Base-by-base conservation (phyloP, 2,113 vertebrate genomes). In the Tenebrosternarchus preto region DNA sequence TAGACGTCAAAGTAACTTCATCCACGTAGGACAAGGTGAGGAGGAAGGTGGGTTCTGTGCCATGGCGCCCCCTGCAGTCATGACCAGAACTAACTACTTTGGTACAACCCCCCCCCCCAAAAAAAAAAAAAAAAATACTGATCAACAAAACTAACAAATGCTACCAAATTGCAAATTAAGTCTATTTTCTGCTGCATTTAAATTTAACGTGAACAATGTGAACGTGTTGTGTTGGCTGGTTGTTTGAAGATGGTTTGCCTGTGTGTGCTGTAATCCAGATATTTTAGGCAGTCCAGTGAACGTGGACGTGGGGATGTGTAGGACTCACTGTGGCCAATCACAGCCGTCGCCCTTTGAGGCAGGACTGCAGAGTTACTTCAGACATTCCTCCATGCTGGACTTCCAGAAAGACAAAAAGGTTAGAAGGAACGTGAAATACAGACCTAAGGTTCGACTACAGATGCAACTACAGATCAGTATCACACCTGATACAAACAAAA, bases 341-440 rank as follows among this genome's bases (percentile, higher is more conserved):
- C 39, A 0, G 39, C n/a, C 83, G 8, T 61, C 82, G 0, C 43
- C 83, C 0, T 77, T 84, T 15, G 83, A 88, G 36, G 66, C 86
- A 0, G 33, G 82, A 5, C 75, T 90, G 56, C 88, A 84, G 25
- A 91, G 89, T 1, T 86, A 91, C 85, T 82, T 90, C n/a, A 93
- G 90, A 70, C 87, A 91, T 50, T 83, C 88, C 31, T 93, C 93
- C 5, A 86, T 93, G 92, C 85, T 92, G 5, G 86, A 93, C 36
- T 94, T 93, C 77, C 91, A 95, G 53, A 88, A 83, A 82, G 93
- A 83, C 85, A 94, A 93, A 83, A 93, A 93, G 87, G 94, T 95
- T 46, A 6, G 43, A n/a, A n/a, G n/a, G n/a, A n/a, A n/a, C n/a
- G n/a, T n/a, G 43, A 15, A 50, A 50, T 50, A 50, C 8, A 15